A percentile compares a stretch with the other conserved stretches of the same genome.
phyloP scores from a whole-genome alignment of 2,113 vertebrate genomes.

The Grus americana region DNA sequence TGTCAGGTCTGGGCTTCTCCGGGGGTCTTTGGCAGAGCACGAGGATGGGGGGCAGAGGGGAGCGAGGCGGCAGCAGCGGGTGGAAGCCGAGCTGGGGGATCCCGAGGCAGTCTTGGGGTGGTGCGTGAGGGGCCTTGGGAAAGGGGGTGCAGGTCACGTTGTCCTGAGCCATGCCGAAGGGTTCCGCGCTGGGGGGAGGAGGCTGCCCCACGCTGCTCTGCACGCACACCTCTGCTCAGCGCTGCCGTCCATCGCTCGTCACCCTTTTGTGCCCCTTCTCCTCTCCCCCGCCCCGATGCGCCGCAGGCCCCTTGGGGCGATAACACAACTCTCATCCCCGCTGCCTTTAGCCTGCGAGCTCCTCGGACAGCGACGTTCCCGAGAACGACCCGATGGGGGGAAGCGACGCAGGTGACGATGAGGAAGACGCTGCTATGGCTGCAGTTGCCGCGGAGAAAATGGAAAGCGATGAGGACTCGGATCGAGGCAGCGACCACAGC shows the following conservation, averaged over 20 bases:
- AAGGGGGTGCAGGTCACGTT: rapidly evolving
- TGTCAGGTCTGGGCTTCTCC: not conserved
- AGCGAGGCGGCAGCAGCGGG: not conserved
- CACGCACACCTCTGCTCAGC: not conserved
- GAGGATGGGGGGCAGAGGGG: not conserved
- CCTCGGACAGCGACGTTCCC: constrained; percentile 88
- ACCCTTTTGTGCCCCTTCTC: not conserved
- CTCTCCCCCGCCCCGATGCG: rapidly evolving
- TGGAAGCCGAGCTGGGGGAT: not conserved
- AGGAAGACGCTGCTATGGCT: constrained; percentile 52
- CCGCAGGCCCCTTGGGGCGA: not conserved
- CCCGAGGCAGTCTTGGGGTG: not conserved
- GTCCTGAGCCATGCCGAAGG: not conserved
- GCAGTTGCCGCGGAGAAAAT: constrained; percentile 35
- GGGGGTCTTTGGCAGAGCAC: rapidly evolving
- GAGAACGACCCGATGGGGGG: constrained; percentile 78
- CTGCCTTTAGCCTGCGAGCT: constrained; percentile 81
- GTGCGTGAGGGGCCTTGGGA: not conserved
- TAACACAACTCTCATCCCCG: rapidly evolving
- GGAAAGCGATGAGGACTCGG: constrained; percentile 85
- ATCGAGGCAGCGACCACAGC: constrained; percentile 84
- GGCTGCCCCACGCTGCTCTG: not conserved
- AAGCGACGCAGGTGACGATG: constrained; percentile 73
- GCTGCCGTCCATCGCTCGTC: not conserved
- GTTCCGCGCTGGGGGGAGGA: not conserved